phyloP scores from a whole-genome alignment of 2,888 invertebrate species.

The Myopa testacea region DNA sequence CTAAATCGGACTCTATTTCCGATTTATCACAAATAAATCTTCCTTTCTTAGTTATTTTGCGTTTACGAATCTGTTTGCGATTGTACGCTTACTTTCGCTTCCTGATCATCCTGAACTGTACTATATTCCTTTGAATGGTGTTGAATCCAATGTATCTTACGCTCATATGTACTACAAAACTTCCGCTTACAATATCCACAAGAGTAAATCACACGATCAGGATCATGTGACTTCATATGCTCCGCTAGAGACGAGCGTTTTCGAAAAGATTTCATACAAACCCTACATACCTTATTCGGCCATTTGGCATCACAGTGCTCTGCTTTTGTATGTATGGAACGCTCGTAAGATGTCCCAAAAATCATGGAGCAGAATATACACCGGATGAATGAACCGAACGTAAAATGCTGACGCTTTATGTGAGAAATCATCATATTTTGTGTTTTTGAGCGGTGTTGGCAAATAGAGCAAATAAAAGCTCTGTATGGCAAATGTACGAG shows the following conservation, averaged over 20 bases:
- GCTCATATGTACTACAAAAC: not conserved
- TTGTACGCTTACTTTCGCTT: not conserved
- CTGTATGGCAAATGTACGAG: conserved; percentile 44
- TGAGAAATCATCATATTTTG: conserved; percentile 41
- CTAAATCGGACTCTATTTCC: no score
- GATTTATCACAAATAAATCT: no score
- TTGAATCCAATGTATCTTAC: not conserved
- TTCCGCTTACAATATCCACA: conserved; percentile 33
- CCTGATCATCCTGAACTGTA: not conserved
- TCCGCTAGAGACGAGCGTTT: no score
- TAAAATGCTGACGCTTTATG: conserved; percentile 44
- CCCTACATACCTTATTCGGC: conserved; percentile 40
- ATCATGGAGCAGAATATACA: conserved; percentile 40
- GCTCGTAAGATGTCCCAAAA: conserved; percentile 36
- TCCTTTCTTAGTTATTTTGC: no score
- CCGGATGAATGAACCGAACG: conserved; percentile 27
- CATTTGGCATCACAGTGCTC: conserved; percentile 42
- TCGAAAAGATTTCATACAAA: conserved; percentile 39
- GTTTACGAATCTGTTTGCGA: no score
- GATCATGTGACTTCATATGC: conserved; percentile 42
- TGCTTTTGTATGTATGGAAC: conserved; percentile 41
- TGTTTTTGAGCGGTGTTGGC: conserved; percentile 39
- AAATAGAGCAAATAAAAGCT: conserved; percentile 46
- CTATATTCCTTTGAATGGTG: not conserved
- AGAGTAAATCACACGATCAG: conserved; percentile 20